phyloP scores from a whole-genome alignment of 1,140 invertebrate genomes.

The Lordiphosa clarofinis region DNA sequence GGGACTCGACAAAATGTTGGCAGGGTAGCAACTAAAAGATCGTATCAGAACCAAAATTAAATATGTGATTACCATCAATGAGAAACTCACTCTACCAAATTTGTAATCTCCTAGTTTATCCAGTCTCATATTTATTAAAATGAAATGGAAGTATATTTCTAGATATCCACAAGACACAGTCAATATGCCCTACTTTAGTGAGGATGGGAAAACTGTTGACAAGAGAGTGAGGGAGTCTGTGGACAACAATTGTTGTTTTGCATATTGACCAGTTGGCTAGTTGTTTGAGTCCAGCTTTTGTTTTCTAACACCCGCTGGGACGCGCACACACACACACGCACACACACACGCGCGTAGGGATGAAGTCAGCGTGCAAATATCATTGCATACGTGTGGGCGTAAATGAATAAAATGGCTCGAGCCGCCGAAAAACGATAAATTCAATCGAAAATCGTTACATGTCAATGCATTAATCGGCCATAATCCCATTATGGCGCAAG shows the following conservation, averaged over 20 bases:
- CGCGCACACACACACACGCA: constrained; percentile 34
- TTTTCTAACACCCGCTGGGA: constrained; percentile 73
- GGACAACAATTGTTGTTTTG: constrained; percentile 45
- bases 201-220: constrained; percentile 6
- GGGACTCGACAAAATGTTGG: no score
- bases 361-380: constrained; percentile 58
- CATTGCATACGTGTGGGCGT: constrained; percentile 72
- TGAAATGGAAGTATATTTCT: no score
- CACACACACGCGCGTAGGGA: constrained; percentile 7
- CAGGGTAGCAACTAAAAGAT: no score
- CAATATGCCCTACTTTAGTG: neutral
- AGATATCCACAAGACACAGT: neutral
- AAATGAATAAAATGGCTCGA: constrained; percentile 77
- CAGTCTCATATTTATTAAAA: no score
- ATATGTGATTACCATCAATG: no score
- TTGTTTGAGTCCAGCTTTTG: constrained; percentile 61
- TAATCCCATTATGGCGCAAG: constrained; percentile 79
- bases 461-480: constrained; percentile 80
- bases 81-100: no score
- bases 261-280: constrained; percentile 53
- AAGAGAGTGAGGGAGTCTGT: constrained; percentile 21
- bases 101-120: no score
- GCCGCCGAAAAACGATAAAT: constrained; percentile 77
- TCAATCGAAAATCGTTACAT: constrained; percentile 80
- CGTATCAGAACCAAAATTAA: no score